phyloP scores from a whole-genome alignment of 2,797 vertebrate genomes.

The Pseudomugil tenellus region DNA sequence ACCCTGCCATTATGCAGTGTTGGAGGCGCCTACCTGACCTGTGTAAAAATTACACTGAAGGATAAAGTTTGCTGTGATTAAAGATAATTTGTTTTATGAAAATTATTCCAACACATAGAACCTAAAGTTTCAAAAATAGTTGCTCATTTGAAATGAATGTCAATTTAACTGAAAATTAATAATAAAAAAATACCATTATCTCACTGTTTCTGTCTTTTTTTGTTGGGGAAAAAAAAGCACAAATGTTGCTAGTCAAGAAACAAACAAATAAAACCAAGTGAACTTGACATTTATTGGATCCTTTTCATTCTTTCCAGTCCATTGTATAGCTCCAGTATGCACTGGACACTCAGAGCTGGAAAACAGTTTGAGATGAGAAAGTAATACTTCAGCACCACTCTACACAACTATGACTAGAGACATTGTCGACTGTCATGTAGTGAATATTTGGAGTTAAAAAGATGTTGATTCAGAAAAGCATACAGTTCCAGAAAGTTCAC shows the following conservation, averaged over 20 bases:
- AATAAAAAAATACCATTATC: not conserved
- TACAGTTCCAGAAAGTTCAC: not conserved
- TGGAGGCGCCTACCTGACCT: no score
- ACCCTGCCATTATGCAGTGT: no score
- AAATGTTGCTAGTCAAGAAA: not conserved
- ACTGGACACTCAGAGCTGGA: not conserved
- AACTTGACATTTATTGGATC: constrained; percentile 43
- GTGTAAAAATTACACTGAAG: no score
- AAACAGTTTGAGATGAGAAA: constrained; percentile 5
- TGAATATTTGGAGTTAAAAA: constrained; percentile 17
- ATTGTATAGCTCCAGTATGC: constrained; percentile 23
- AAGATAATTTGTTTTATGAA: no score
- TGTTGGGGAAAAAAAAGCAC: not conserved
- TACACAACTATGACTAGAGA: constrained; percentile 19
- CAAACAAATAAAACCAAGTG: not conserved
- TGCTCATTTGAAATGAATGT: no score
- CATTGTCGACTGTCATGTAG: not conserved
- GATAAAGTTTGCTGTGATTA: no score
- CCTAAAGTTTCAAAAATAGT: no score
- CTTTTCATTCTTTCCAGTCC: constrained; percentile 4
- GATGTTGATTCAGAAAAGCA: constrained; percentile 20
- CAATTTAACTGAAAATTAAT: not conserved
- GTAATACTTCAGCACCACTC: constrained; percentile 13
- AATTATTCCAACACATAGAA: no score
- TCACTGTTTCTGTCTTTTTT: not conserved